Base-by-base conservation (phyloP, 2,113 vertebrate species). In the Eulacestoma nigropectus region DNA sequence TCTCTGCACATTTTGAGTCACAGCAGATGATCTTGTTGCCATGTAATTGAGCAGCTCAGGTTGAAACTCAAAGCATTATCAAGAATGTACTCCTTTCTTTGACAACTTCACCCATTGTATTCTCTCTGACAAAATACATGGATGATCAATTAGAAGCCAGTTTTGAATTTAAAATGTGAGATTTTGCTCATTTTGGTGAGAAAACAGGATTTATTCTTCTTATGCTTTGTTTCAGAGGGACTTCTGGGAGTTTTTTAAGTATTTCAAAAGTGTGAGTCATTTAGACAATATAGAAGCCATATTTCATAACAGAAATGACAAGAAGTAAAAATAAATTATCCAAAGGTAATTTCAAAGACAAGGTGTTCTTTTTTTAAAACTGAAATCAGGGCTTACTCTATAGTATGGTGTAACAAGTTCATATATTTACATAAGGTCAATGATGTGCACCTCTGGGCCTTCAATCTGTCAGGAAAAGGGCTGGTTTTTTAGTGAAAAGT, bases 1-100 rank as follows among this genome's bases (percentile, higher is more conserved):
- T 89, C 46, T 97, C 94, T 97, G 96, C 75, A 96, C 97, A 98
- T 98, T 97, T 98, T 95, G 90, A 94, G 70, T 80, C 84, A 83
- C 78, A 96, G 93, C 87, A 97, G 95, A 62, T 67, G 33, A 32
- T 72, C 39, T 52, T 59, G 33, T 85, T 93, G 70, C 68, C 64
- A 26, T 70, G 63, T 14, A 74, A 44, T 84, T 72, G 32, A 33
- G n/a, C 23, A 14, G 14, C 46, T 89, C n/a, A 20, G 18, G 23
- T 35, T 86, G 84, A 84, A 86, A 70, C n/a, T 63, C 47, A 44
- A 44, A 72, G 29, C 32, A 37, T 74, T 87, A 78, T 64, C 25
- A 67, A 76, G 57, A 81, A 63, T 22, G 15, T 35, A 53, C 2
- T 95, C 87, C 49, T 89, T 92, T 81, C 55, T 81, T 95, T 92